Evolutionary conservation across 2,797 vertebrate genomes (phyloP).

Genomic region (Schizopygopsis malacanthus): DNA sequence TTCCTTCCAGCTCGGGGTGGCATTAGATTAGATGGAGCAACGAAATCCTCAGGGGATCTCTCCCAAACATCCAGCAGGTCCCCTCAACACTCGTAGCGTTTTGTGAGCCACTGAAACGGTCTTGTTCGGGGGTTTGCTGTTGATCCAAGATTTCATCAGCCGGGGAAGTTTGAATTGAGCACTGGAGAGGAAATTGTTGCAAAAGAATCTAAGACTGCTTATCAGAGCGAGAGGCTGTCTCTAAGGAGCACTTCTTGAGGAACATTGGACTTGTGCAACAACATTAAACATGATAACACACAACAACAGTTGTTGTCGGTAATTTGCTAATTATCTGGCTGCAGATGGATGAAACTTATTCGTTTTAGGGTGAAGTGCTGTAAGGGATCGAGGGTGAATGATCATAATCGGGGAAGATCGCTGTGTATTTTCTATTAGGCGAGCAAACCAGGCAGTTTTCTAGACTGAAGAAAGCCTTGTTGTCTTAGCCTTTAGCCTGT

Average conservation of each 20-base stretch:
- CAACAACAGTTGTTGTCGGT: slow-evolving; percentile 42
- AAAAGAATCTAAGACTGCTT: slow-evolving; percentile 61
- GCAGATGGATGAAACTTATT: slow-evolving; percentile 45
- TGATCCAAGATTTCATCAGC: slow-evolving; percentile 63
- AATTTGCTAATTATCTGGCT: slow-evolving; percentile 48
- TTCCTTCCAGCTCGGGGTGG: slow-evolving; percentile 9
- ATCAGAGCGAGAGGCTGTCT: slow-evolving; percentile 42
- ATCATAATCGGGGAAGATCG: background rate
- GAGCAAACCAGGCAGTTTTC: background rate
- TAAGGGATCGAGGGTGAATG: slow-evolving; percentile 30
- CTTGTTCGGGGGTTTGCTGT: slow-evolving; percentile 52
- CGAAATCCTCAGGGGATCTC: slow-evolving; percentile 11
- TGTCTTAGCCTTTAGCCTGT: background rate
- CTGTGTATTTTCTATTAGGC: slow-evolving; percentile 28
- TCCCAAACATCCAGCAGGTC: slow-evolving; percentile 22
- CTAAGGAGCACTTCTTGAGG: slow-evolving; percentile 40
- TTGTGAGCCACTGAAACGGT: slow-evolving; percentile 21
- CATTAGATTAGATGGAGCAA: slow-evolving; percentile 5
- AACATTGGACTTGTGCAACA: slow-evolving; percentile 63
- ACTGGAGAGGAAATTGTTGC: slow-evolving; percentile 64
- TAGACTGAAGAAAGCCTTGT: background rate
- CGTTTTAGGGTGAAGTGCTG: slow-evolving; percentile 33
- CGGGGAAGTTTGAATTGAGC: slow-evolving; percentile 61
- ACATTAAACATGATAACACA: slow-evolving; percentile 47
- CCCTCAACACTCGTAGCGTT: slow-evolving; percentile 4